A percentile compares a stretch with the other conserved stretches of the same genome.
Evolutionary conservation across 2,797 vertebrate genomes (phyloP).

Genomic region (Oceanodroma leucorhoa): DNA sequence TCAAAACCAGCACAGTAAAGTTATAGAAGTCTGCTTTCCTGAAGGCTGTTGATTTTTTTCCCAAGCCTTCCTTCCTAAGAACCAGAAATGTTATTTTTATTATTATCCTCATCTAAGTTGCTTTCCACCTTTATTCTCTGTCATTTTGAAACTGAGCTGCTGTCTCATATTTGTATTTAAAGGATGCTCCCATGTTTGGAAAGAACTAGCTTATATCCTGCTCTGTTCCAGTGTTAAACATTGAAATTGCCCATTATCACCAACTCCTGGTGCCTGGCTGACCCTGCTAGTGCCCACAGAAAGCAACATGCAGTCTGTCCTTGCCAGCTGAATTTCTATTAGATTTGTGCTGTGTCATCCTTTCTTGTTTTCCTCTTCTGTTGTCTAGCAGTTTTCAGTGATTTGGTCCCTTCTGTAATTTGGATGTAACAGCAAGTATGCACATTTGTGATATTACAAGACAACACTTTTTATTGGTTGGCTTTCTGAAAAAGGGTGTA

Average conservation of each 20-base stretch:
- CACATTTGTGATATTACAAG: neutral
- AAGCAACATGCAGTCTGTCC: neutral
- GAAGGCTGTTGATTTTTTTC: neutral
- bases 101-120: neutral
- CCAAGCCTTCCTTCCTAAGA: neutral
- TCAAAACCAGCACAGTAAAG: neutral
- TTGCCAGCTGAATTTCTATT: neutral
- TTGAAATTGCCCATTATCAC: neutral
- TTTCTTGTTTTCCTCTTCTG: neutral
- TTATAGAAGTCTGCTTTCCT: neutral
- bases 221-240: neutral
- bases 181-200: accelerated
- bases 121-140: neutral
- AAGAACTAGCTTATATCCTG: neutral
- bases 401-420: neutral
- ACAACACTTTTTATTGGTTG: neutral
- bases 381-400: neutral
- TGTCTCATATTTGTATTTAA: neutral
- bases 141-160: neutral
- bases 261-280: neutral
- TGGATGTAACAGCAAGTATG: neutral
- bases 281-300: neutral
- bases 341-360: neutral
- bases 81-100: neutral
- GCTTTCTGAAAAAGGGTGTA: neutral